Evolutionary conservation across 2,797 vertebrate genomes (phyloP), one percentile per base, ranked within the genome.

Genomic region (Monodelphis domestica): DNA sequence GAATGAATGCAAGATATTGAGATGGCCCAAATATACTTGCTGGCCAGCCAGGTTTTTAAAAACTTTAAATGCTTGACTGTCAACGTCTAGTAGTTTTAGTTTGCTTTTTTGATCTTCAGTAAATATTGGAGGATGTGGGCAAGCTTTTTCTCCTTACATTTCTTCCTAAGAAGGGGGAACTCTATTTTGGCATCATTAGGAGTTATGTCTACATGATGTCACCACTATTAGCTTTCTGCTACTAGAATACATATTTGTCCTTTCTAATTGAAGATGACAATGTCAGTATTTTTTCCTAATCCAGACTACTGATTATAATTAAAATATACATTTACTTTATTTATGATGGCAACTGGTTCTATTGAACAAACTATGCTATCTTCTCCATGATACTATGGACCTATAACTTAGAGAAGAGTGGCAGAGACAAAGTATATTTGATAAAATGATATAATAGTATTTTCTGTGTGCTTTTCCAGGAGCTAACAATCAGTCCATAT

Each of bases 181-280:
- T 63, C 12, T 45, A 53, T 51, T 52, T 3, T 50, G 63, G 3
- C 0, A 0, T 52, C 1, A 10, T 9, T 90, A 51, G 87, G 45
- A 52, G 29, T 11, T 14, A 1, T 92, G 17, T n/a, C 33, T 91
- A 28, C 12, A 53, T 91, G 33, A 33, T 50, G 6, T 93, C 89
- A 38, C n/a, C 15, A 90, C 45, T 87, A n/a, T 50, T 95, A 94
- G 89, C 78, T 51, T 88, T 93, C 93, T 95, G 55, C 17, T 54
- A 17, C 91, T 89, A n/a, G 54, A 55, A 87, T 53, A 51, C 91
- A 90, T 87, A 95, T 21, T 2, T 17, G 50, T 89, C 89, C 59
- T 94, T 95, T 90, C n/a, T 95, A 92, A 51, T 91, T 56, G 50
- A 94, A 94, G 56, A 51, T 94, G 91, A 5, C 63, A 84, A 63